Evolutionary conservation across 2,797 vertebrate species (phyloP).

Genomic region (Dendrocincla fuliginosa): DNA sequence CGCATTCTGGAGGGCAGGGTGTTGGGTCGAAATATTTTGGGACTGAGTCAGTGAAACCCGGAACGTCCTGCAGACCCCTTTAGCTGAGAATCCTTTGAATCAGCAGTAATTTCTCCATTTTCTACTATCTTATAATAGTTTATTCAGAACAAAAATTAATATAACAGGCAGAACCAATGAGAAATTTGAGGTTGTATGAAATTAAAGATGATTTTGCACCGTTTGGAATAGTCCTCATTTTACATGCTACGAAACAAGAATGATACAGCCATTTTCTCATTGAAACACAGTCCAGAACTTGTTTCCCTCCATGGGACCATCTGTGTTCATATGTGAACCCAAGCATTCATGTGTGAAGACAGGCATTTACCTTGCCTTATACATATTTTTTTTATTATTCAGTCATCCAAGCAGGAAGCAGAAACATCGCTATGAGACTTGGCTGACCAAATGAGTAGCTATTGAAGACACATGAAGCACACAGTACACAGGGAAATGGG

Average conservation of each 20-base stretch:
- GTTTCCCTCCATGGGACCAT: neutral
- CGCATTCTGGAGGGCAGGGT: neutral
- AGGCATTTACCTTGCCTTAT: neutral
- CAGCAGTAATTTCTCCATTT: neutral
- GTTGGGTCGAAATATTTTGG: neutral
- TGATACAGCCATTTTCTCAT: neutral
- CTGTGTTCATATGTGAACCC: neutral
- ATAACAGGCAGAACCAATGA: neutral
- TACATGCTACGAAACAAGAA: neutral
- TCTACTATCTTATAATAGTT: neutral
- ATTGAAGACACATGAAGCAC: neutral
- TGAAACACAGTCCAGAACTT: neutral
- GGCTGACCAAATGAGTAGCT: neutral
- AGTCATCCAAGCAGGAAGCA: neutral
- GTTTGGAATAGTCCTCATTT: neutral
- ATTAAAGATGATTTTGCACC: neutral
- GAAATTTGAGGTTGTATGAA: neutral
- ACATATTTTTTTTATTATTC: neutral
- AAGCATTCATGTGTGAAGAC: neutral
- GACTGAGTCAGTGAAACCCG: neutral
- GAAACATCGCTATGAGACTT: neutral
- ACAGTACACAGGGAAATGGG: neutral
- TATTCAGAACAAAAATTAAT: neutral
- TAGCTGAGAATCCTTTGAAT: neutral
- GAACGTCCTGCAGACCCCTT: neutral